These are phyloP conservation scores for Incurvaria masculella DNA, from an alignment of 2,888 invertebrate species.

Conservation along the genomic window DNA sequence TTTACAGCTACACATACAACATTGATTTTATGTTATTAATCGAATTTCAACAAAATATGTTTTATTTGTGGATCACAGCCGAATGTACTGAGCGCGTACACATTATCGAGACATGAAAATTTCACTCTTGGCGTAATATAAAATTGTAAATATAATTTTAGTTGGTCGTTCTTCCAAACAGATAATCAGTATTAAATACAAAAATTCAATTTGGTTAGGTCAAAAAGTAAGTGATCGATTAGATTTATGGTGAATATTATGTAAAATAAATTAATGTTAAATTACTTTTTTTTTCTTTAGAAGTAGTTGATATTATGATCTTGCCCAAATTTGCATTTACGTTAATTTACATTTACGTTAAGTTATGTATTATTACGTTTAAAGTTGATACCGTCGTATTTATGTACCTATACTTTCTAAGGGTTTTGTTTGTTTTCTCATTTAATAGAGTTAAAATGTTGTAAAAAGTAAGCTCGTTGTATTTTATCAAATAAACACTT, in stretches of 20 bases:
- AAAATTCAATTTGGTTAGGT: slow-evolving; percentile 55
- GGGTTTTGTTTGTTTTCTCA: slow-evolving; percentile 55
- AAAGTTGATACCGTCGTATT: slow-evolving; percentile 55
- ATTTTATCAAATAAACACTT: slow-evolving; percentile 59
- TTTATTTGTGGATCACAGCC: neutral
- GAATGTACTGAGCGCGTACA: no score
- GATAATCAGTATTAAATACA: slow-evolving; percentile 54
- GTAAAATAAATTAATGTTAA: slow-evolving; percentile 17
- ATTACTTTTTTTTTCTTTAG: slow-evolving; percentile 31
- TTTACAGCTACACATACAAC: slow-evolving; percentile 44
- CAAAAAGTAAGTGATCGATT: slow-evolving; percentile 52
- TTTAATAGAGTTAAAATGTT: slow-evolving; percentile 56
- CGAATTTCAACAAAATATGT: no score
- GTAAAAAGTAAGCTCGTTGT: slow-evolving; percentile 59
- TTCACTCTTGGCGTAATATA: slow-evolving; percentile 40
- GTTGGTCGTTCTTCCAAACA: slow-evolving; percentile 48
- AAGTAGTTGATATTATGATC: slow-evolving; percentile 29
- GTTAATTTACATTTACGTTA: slow-evolving; percentile 54
- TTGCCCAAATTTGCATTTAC: slow-evolving; percentile 57
- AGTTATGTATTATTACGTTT: slow-evolving; percentile 43
- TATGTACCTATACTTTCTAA: slow-evolving; percentile 55
- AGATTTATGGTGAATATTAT: slow-evolving; percentile 21
- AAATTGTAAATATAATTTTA: slow-evolving; percentile 52
- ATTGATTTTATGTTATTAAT: slow-evolving; percentile 29
- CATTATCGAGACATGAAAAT: slow-evolving; percentile 43